Percentiles rank a stretch among this genome's conserved stretches.
Conservation (phyloP, 1,140 invertebrate genomes). For the Steinernema khuongi region DNA sequence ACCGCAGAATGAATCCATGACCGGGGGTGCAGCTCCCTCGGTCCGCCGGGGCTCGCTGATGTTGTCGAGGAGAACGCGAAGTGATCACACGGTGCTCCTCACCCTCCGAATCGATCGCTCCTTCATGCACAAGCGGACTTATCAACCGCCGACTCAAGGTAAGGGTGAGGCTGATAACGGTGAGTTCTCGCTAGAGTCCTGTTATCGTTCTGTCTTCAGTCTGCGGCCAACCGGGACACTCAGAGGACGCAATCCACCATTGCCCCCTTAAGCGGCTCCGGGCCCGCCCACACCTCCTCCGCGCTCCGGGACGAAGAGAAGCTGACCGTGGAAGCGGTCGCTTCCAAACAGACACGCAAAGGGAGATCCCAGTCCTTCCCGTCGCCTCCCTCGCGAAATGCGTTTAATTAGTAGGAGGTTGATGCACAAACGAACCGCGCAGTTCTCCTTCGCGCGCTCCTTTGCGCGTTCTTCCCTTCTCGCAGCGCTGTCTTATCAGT, state of each 20-base stretch:
- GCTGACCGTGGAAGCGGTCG: background rate
- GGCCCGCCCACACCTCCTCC: too few relatives aligned
- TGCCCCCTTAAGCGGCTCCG: background rate
- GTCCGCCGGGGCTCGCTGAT: too few relatives aligned
- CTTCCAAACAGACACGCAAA: background rate
- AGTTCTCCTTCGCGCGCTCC: slow-evolving; percentile 19
- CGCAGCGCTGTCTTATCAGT: background rate
- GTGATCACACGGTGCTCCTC: background rate
- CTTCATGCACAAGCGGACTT: slow-evolving; percentile 5
- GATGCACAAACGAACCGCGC: slow-evolving; percentile 30
- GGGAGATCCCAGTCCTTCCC: background rate
- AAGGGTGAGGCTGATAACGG: slow-evolving; percentile 10
- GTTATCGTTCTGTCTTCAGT: background rate
- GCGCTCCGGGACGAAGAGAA: too few relatives aligned
- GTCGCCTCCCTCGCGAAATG: slow-evolving; percentile 1
- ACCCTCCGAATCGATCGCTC: background rate
- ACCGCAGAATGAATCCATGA: background rate
- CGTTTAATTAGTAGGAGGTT: slow-evolving; percentile 22
- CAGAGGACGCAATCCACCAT: background rate
- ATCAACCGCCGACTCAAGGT: slow-evolving; percentile 2
- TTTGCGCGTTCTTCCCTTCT: slow-evolving; percentile 13
- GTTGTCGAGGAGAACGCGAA: background rate
- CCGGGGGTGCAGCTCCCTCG: too few relatives aligned
- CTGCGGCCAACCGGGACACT: background rate
- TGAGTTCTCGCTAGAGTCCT: slow-evolving; percentile 8